These are phyloP conservation scores for Coranthus polyacanthus DNA, from an alignment of 2,797 vertebrate genomes.

Conservation along the genomic window DNA sequence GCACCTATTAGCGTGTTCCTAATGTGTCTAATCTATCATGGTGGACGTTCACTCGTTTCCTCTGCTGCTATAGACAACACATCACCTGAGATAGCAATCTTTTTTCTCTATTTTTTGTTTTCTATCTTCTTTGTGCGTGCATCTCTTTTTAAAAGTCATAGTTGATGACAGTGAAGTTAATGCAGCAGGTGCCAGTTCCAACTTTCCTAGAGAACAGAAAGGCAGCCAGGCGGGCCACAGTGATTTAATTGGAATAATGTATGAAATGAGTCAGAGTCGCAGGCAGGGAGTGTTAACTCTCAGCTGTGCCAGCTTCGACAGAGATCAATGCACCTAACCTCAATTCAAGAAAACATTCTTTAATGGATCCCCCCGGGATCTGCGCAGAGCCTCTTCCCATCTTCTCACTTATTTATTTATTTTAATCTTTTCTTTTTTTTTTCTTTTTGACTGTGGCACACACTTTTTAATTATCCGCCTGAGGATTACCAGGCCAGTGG, in stretches of 20 bases:
- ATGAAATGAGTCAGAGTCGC: conserved; percentile 86
- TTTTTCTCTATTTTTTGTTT: conserved; percentile 7
- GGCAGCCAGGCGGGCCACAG: conserved; percentile 66
- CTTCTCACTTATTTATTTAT: conserved; percentile 84
- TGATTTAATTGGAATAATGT: conserved; percentile 89
- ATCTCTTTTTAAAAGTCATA: conserved; percentile 55
- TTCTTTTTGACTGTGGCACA: conserved; percentile 78
- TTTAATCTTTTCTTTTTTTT: conserved; percentile 69
- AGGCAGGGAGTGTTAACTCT: conserved; percentile 84
- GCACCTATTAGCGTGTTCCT: conserved; percentile 64
- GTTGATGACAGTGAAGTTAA: conserved; percentile 61
- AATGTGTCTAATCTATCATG: conserved; percentile 76
- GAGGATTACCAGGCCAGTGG: conserved; percentile 82
- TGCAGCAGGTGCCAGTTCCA: conserved; percentile 70
- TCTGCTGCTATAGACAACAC: conserved; percentile 48
- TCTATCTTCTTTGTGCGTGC: conserved; percentile 11
- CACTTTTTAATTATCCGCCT: conserved; percentile 88
- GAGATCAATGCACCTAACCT: conserved; percentile 91
- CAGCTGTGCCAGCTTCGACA: conserved; percentile 84
- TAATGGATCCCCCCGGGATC: conserved; percentile 87
- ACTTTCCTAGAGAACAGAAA: conserved; percentile 69
- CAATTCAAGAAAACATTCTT: conserved; percentile 89
- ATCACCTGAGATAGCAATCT: conserved; percentile 43
- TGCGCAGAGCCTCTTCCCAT: conserved; percentile 71
- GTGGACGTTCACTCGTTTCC: conserved; percentile 44